Evolutionary conservation across 2,888 invertebrate genomes (phyloP).

Genomic region (Melangyna quadrimaculata): DNA sequence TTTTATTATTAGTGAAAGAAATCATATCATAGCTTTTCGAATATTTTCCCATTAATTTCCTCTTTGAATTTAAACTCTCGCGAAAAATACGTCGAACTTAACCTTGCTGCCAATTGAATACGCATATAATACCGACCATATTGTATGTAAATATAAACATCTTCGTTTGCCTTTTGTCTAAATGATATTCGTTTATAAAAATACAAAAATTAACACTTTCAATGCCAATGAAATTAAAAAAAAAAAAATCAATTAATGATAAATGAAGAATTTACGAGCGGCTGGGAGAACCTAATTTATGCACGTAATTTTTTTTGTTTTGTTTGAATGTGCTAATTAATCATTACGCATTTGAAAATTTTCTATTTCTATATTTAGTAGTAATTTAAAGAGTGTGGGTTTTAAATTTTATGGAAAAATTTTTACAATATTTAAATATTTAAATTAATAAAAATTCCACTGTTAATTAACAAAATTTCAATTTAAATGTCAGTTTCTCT

Average conservation of each 20-base stretch:
- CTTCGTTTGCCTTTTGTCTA: too few relatives aligned
- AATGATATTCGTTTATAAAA: too few relatives aligned
- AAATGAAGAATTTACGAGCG: slow-evolving; percentile 31
- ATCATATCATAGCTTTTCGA: too few relatives aligned
- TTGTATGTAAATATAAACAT: neutral
- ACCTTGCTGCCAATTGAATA: neutral
- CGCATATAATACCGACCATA: neutral
- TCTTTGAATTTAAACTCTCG: too few relatives aligned
- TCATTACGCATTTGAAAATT: neutral
- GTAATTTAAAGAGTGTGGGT: neutral
- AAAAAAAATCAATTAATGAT: slow-evolving; percentile 10
- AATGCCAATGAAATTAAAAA: slow-evolving; percentile 57
- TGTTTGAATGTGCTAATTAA: neutral
- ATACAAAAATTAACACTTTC: slow-evolving; percentile 35
- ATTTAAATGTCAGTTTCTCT: slow-evolving; percentile 22
- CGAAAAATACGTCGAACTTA: neutral
- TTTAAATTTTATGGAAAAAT: neutral
- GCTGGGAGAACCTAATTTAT: too few relatives aligned
- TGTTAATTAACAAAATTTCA: slow-evolving; percentile 7
- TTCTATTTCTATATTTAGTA: neutral
- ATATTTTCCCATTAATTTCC: too few relatives aligned
- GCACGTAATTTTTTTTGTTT: too few relatives aligned
- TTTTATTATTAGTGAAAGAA: too few relatives aligned
- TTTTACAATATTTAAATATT: neutral
- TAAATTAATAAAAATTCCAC: neutral